These are phyloP conservation scores for Pleuronectes platessa DNA, from an alignment of 2,113 vertebrate genomes.

Conservation along the genomic window DNA sequence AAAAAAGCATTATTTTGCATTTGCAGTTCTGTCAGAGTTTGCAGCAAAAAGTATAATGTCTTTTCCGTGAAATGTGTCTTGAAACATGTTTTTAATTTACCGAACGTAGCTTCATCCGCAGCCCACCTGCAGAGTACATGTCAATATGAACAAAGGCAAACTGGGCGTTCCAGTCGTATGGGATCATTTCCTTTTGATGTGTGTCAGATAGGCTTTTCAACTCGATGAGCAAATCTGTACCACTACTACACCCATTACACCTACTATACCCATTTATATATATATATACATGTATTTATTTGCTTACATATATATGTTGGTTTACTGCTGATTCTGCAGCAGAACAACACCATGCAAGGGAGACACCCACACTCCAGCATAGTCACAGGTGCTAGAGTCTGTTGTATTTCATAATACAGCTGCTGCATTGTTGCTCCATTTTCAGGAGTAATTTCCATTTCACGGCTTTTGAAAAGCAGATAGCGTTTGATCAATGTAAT, in stretches of 20 bases:
- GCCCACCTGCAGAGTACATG: no score
- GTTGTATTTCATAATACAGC: constrained; percentile 1
- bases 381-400: background rate
- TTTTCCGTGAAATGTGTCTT: background rate
- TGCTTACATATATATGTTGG: background rate
- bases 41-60: background rate
- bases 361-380: background rate
- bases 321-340: background rate
- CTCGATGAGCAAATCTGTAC: no score
- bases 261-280: no score
- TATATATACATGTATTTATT: background rate
- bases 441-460: constrained; percentile 11
- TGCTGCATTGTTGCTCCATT: background rate
- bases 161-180: no score
- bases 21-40: background rate
- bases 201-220: no score
- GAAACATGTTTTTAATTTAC: background rate
- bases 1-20: background rate
- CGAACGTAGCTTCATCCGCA: background rate
- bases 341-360: background rate
- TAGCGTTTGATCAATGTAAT: background rate
- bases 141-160: no score
- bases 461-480: constrained; percentile 17
- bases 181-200: background rate
- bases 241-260: no score